Evolutionary conservation across 1,140 invertebrate genomes (phyloP).

Genomic region (Dendroctonus valens): DNA sequence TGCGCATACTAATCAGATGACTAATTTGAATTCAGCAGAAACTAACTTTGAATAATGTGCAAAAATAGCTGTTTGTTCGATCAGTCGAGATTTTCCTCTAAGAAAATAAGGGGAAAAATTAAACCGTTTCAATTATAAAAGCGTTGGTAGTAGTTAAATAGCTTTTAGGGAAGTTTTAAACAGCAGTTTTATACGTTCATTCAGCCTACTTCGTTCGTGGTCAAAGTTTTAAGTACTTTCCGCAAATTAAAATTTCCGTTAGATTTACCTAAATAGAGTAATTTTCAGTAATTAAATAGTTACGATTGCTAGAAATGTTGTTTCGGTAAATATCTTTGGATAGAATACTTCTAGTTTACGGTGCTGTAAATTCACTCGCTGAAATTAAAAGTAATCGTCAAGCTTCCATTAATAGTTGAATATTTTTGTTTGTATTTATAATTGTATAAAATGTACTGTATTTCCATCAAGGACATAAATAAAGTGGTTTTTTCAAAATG

Average conservation of each 20-base stretch:
- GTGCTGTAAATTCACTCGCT: too few species aligned
- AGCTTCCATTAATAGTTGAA: too few species aligned
- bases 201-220: conserved; percentile 11
- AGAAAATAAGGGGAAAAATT: conserved; percentile 1
- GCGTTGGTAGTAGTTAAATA: conserved; percentile 16
- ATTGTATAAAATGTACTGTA: too few species aligned
- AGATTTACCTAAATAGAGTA: conserved; percentile 17
- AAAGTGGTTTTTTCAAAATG: too few species aligned
- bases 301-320: conserved; percentile 1
- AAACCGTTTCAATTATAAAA: conserved; percentile 22
- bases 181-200: conserved; percentile 18
- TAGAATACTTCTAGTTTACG: too few species aligned
- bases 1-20: too few species aligned
- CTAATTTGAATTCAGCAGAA: too few species aligned
- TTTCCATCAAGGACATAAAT: too few species aligned
- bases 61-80: background rate
- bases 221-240: background rate
- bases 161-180: conserved; percentile 17
- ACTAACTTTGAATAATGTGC: too few species aligned
- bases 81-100: conserved; percentile 1
- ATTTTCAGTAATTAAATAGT: conserved; percentile 16
- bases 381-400: too few species aligned
- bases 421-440: too few species aligned
- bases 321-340: conserved; percentile 1
- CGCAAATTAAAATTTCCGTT: conserved; percentile 20